Percentiles rank a stretch among this genome's conserved stretches.
Evolutionary conservation across 2,888 invertebrate genomes (phyloP).

Genomic region (Pedicia rivosa): DNA sequence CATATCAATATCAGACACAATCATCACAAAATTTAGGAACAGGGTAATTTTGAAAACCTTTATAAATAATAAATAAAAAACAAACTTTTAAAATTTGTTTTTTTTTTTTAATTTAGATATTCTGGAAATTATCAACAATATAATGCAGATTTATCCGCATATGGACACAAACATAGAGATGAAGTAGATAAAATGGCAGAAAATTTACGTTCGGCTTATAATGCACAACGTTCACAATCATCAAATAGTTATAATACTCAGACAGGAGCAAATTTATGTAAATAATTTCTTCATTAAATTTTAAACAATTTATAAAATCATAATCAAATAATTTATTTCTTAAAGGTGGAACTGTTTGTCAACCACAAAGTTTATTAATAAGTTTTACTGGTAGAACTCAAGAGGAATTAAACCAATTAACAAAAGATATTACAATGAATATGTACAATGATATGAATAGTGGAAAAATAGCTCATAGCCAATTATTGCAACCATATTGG

Average conservation of each 20-base stretch:
- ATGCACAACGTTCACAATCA: slow-evolving; percentile 10
- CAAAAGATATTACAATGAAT: slow-evolving; percentile 18
- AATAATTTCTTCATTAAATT: too few relatives aligned
- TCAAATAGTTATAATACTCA: too few relatives aligned
- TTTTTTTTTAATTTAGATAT: too few relatives aligned
- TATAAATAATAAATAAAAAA: too few relatives aligned
- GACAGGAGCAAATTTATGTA: too few relatives aligned
- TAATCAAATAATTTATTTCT: too few relatives aligned
- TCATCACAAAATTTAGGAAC: too few relatives aligned
- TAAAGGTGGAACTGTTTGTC: not conserved
- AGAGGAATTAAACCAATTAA: slow-evolving; percentile 15
- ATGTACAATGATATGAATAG: slow-evolving; percentile 23
- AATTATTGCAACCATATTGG: slow-evolving; percentile 23
- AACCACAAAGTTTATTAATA: slow-evolving; percentile 11
- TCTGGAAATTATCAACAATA: not conserved
- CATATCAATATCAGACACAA: too few relatives aligned
- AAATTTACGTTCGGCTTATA: slow-evolving; percentile 22
- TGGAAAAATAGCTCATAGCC: slow-evolving; percentile 19
- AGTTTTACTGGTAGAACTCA: slow-evolving; percentile 21
- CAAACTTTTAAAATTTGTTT: too few relatives aligned
- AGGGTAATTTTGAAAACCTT: too few relatives aligned
- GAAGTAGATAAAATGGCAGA: slow-evolving; percentile 23
- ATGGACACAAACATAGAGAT: slow-evolving; percentile 21
- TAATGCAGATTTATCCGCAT: slow-evolving; percentile 15
- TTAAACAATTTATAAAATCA: not conserved